These are phyloP conservation scores for Pholis gunnellus DNA, from an alignment of 2,113 vertebrate genomes.

Conservation along the genomic window DNA sequence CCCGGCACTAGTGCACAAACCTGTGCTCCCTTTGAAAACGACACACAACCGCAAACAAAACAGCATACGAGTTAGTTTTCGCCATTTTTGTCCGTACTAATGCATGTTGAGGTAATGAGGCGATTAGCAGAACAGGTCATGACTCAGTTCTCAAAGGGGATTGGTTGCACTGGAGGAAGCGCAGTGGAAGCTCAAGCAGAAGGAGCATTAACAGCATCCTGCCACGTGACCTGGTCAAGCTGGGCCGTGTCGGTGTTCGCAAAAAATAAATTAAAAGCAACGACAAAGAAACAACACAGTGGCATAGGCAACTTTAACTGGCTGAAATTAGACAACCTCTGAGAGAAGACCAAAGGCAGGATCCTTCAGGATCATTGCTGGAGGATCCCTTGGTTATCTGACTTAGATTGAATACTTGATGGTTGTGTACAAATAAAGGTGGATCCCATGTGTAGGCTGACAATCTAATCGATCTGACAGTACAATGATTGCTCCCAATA, in stretches of 20 bases:
- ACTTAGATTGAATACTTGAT: conserved; percentile 2
- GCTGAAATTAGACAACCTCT: conserved; percentile 83
- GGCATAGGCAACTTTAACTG: conserved; percentile 82
- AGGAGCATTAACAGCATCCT: conserved; percentile 70
- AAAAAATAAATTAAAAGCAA: conserved; percentile 45
- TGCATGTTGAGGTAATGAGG: conserved; percentile 55
- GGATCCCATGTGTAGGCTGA: background rate
- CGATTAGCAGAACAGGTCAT: conserved; percentile 70
- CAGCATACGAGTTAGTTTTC: conserved; percentile 56
- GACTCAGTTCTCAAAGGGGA: conserved; percentile 81
- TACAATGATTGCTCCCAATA: background rate
- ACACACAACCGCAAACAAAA: conserved; percentile 68
- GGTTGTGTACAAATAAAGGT: conserved; percentile 9
- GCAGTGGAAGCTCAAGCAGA: conserved; percentile 75
- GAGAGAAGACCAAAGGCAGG: conserved; percentile 2
- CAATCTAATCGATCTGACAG: background rate
- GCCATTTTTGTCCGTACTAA: conserved; percentile 57
- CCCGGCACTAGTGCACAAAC: conserved; percentile 69
- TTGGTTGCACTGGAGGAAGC: conserved; percentile 68
- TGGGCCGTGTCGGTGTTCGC: conserved; percentile 66
- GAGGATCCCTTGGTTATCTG: conserved; percentile 18
- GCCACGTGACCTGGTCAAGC: conserved; percentile 60
- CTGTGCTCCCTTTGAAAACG: conserved; percentile 85
- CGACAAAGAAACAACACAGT: conserved; percentile 68
- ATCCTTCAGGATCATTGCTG: conserved; percentile 19